Evolutionary conservation across 2,113 vertebrate genomes (phyloP).

Genomic region (Platichthys stellatus): DNA sequence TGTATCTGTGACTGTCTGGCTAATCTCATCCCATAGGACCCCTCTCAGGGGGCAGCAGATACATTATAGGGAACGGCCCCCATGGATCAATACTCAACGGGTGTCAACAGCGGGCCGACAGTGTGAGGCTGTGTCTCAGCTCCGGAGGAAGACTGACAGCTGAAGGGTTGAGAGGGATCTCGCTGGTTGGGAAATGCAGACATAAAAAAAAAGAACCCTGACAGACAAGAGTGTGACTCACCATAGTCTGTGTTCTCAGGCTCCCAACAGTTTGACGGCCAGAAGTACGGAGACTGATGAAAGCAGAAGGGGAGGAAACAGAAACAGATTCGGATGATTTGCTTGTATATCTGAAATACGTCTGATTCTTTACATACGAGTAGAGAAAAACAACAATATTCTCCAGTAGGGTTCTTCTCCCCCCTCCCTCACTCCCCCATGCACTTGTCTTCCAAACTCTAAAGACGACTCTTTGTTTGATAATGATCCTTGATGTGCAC

Average conservation of each 20-base stretch:
- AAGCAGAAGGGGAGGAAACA: slow-evolving; percentile 46
- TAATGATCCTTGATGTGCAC: slow-evolving; percentile 36
- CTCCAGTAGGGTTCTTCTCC: neutral
- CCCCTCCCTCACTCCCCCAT: neutral
- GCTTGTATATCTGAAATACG: neutral
- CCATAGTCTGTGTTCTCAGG: slow-evolving; percentile 98
- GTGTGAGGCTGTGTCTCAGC: slow-evolving; percentile 32
- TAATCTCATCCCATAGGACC: slow-evolving; percentile 46
- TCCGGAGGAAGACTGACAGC: slow-evolving; percentile 23
- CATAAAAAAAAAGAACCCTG: slow-evolving; percentile 8
- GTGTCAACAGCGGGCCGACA: slow-evolving; percentile 40
- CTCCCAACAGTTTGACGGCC: slow-evolving; percentile 98
- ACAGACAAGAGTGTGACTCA: slow-evolving; percentile 77
- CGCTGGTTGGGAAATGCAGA: slow-evolving; percentile 5
- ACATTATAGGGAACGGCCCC: slow-evolving; percentile 45
- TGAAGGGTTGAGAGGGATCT: slow-evolving; percentile 27
- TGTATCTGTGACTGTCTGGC: slow-evolving; percentile 15
- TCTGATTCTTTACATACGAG: neutral
- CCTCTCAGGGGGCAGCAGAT: slow-evolving; percentile 40
- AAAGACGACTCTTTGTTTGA: slow-evolving; percentile 32
- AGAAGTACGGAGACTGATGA: slow-evolving; percentile 94
- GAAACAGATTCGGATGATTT: slow-evolving; percentile 29
- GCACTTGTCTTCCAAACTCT: slow-evolving; percentile 1
- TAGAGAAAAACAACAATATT: slow-evolving; percentile 5
- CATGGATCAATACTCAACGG: slow-evolving; percentile 44